Base-by-base conservation (phyloP, 2,113 vertebrate species). In the Anolis carolinensis region DNA sequence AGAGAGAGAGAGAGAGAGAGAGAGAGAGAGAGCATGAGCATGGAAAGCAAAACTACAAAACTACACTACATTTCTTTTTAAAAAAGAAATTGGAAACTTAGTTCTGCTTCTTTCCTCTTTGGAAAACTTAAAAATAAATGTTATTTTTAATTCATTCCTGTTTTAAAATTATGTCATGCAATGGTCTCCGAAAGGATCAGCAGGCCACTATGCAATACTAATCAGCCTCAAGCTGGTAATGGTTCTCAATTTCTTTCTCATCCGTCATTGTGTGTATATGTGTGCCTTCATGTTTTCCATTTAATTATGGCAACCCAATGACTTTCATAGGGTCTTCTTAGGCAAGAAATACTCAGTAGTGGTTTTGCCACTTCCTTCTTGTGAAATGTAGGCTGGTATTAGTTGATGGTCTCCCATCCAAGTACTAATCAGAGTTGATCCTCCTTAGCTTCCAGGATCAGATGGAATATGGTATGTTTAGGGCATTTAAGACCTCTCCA, bases 11-110 rank as follows among this genome's bases (percentile, higher is more conserved):
- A 67, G 78, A 11, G 9, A 21, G 11, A 5, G 0, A 1, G 1
- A 5, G 1, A 16, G 39, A 44, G 39, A 44, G 55, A 59, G 7
- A 36, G 20, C n/a, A n/a, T n/a, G n/a, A 59, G 52, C 90, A 87
- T 81, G 89, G 92, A 91, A 93, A 83, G 90, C 83, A 84, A 83
- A 95, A 91, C 14, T 95, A 95, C n/a, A n/a, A n/a, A n/a, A n/a
- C n/a, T n/a, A n/a, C n/a, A n/a, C n/a, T n/a, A n/a, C n/a, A n/a
- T n/a, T n/a, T n/a, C n/a, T n/a, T 93, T 86, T 87, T 91, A 82
- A 59, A 59, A 59, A 14, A 74, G 82, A 86, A 90, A 89, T 90
- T 77, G 67, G 73, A 92, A 88, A 94, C 89, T 93, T 90, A 92
- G 92, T 87, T 89, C 89, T 91, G 78, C 79, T 91, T 93, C 92